Base-by-base conservation (phyloP, 2,797 vertebrate genomes). In the Rhadinocentrus ornatus region DNA sequence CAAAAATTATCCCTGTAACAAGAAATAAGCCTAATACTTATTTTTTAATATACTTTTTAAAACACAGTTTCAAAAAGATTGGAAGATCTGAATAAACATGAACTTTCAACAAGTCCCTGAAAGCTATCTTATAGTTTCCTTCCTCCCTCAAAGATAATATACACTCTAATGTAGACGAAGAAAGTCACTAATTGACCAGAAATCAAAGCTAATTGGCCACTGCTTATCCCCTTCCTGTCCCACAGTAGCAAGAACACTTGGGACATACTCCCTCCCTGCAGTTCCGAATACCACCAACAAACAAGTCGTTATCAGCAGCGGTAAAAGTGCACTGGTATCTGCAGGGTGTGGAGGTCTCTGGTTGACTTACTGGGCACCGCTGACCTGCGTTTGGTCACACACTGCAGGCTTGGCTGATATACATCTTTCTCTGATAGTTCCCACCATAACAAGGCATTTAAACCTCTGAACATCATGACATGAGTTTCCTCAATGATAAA, bases 171-270 rank as follows among this genome's bases (percentile, higher is more conserved):
- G 86, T 75, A 73, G 85, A 73, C 62, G 59, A 84, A 90, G 86
- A 90, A 92, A 86, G 83, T 73, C 81, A 80, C 75, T 92, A 94
- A 94, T 90, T 93, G 91, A 86, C 78, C 87, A 83, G 84, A 86
- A 93, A 93, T 93, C 83, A 90, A 86, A 89, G 89, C 61, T 91
- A 94, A 94, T 93, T 93, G 85, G 75, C 79, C 86, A 82, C 76
- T 78, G 85, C 88, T 93, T 85, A 88, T 77, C 79, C 78, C 83
- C 89, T 93, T 94, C 92, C 93, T 92, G 88, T 86, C 75, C 82
- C 76, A 73, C 65, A 86, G 87, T 86, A 87, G 72, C 32, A 73
- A 29, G 11, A 66, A 68, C 68, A 76, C 78, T 39, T 70, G 68
- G 79, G 73, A 79, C 76, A 82, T 75, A 83, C 63, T 84, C 78